Base-by-base conservation (phyloP, 1,140 invertebrate genomes). In the Orius insidiosus region DNA sequence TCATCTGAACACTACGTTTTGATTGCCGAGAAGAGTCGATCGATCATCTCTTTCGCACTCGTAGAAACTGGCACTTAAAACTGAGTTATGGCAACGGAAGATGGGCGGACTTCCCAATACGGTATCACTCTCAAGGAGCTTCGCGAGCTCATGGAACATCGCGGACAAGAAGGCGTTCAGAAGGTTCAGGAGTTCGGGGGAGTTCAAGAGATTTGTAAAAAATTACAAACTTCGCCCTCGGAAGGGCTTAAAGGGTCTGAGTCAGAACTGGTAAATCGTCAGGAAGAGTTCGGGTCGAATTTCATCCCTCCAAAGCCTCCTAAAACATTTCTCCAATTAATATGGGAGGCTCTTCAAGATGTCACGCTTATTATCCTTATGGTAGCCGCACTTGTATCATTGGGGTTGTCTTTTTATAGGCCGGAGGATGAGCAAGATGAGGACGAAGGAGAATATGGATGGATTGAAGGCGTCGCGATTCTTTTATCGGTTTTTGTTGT, bases 341-440 rank as follows among this genome's bases (percentile, higher is more conserved):
- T 98, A 56, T 98, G 93, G 90, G 95, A 99, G 73, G 95, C 95
- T 51, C 71, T 98, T 62, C 94, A 98, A 70, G 94, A 98, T 72
- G 85, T 95, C 53, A 98, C 94, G 47, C 80, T 98, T 59, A 95
- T 98, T 63, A 97, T 98, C 68, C 73, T 90, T 62, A 81, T 88
- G 71, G 78, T 92, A 64, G 87, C 88, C 56, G 88, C 88, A 54
- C 69, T 93, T 60, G 82, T 95, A 60, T 95, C 90, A 53, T 76
- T 95, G 68, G 85, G 78, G 62, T 74, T 95, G 64, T 55, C 57
- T 11, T 52, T 57, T 36, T 59, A 46, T 9, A 4, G 3, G 6
- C 6, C n/a, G 30, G n/a, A 6, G 3, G 30, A 10, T 13, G 31
- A 16, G 9, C 9, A 33, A 50, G 76, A 81, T 56, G 80, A 85